phyloP scores from a whole-genome alignment of 2,888 invertebrate genomes.

The Pammene fasciana region DNA sequence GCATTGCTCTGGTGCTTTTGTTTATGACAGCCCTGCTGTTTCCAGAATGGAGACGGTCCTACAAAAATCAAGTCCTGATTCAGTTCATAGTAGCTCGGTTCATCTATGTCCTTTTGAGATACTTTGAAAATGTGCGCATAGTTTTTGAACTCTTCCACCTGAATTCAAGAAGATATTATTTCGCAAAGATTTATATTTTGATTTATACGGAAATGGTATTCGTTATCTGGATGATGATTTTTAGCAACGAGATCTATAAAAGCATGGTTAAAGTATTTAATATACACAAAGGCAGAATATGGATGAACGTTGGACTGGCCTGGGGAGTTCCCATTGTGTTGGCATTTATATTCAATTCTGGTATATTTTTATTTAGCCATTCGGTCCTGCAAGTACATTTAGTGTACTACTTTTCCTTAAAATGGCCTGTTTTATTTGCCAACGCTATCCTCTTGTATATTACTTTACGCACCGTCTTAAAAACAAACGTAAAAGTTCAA shows the following conservation, averaged over 20 bases:
- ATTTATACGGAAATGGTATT: slow-evolving; percentile 65
- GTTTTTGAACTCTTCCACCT: slow-evolving; percentile 46
- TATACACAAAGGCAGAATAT: slow-evolving; percentile 50
- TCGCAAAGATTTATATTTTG: slow-evolving; percentile 50
- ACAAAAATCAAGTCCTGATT: slow-evolving; percentile 71
- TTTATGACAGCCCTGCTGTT: slow-evolving; percentile 65
- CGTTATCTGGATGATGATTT: slow-evolving; percentile 71
- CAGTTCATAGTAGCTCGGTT: slow-evolving; percentile 72
- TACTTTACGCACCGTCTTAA: slow-evolving; percentile 60
- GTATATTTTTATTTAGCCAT: slow-evolving; percentile 44
- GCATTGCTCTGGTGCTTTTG: slow-evolving; percentile 58
- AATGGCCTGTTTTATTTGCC: slow-evolving; percentile 67
- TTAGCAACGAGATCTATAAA: slow-evolving; percentile 68
- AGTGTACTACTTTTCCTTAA: slow-evolving; percentile 57
- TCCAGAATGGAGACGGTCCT: slow-evolving; percentile 66
- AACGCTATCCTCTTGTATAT: slow-evolving; percentile 63
- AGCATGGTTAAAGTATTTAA: slow-evolving; percentile 67
- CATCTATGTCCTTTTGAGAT: slow-evolving; percentile 60
- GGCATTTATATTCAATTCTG: slow-evolving; percentile 46
- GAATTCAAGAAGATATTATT: slow-evolving; percentile 44
- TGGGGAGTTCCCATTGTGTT: slow-evolving; percentile 61
- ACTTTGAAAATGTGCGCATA: slow-evolving; percentile 54
- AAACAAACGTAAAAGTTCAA: slow-evolving; percentile 53
- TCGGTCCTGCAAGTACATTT: slow-evolving; percentile 47
- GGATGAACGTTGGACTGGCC: slow-evolving; percentile 57